A percentile compares a stretch with the other conserved stretches of the same genome.
Conservation (phyloP, 2,113 vertebrate genomes). For the Bostrychus sinensis region DNA sequence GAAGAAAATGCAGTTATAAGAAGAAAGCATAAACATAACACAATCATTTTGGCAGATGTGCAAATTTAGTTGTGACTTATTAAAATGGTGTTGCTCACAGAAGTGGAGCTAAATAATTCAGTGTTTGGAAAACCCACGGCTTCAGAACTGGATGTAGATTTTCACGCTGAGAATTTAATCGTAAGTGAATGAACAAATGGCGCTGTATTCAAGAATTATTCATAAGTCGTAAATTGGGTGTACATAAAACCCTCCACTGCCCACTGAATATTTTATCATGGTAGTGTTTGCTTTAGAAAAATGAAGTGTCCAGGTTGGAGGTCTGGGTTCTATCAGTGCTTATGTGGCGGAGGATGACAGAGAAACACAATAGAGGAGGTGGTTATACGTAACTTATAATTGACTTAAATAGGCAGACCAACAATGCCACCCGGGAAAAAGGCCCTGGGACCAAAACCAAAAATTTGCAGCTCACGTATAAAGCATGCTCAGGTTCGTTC, state of each 20-base stretch:
- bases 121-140: not conserved
- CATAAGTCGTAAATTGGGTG: conserved; percentile 1
- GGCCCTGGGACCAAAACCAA: no score
- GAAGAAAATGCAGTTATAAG: not conserved
- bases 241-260: not conserved
- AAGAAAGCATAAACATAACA: not conserved
- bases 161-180: conserved; percentile 1
- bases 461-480: no score
- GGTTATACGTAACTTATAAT: no score
- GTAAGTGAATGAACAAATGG: conserved; percentile 6
- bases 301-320: conserved; percentile 1
- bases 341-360: not conserved
- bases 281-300: conserved; percentile 1
- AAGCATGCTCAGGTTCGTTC: no score
- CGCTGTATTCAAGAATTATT: not conserved
- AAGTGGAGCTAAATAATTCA: conserved; percentile 6
- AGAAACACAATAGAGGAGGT: no score
- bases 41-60: not conserved
- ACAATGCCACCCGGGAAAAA: no score
- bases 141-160: not conserved
- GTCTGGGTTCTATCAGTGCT: not conserved
- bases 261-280: conserved; percentile 2
- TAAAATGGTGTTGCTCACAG: not conserved
- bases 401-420: no score
- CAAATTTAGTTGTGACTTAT: not conserved